These are phyloP conservation scores for Picus viridis DNA, from an alignment of 2,797 vertebrate species.

Conservation along the genomic window DNA sequence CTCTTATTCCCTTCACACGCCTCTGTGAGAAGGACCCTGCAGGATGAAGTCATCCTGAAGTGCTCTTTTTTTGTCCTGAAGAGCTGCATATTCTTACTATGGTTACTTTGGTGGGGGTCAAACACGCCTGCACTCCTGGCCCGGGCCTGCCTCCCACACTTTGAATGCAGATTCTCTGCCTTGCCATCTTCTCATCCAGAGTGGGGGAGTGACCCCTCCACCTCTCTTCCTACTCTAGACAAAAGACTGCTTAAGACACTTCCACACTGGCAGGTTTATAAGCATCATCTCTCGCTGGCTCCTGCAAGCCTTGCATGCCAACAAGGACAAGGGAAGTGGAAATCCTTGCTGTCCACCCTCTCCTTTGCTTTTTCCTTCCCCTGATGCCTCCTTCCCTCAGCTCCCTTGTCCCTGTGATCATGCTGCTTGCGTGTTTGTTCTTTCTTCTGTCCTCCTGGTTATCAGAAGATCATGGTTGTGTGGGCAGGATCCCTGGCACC, in stretches of 20 bases:
- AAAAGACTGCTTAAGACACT: conserved; percentile 62
- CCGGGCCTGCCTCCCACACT: conserved; percentile 42
- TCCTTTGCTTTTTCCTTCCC: neutral
- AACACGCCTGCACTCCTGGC: neutral
- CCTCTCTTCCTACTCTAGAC: conserved; percentile 42
- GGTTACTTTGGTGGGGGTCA: conserved; percentile 51
- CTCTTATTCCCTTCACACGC: conserved; percentile 64
- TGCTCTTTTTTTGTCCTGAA: conserved; percentile 47
- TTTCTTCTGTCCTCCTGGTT: neutral
- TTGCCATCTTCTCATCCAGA: neutral
- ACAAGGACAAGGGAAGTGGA: neutral
- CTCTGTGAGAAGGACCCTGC: conserved; percentile 60
- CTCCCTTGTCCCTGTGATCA: neutral
- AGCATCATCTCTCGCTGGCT: conserved; percentile 4
- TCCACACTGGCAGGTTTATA: conserved; percentile 45
- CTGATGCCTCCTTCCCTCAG: neutral
- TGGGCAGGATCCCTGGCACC: neutral
- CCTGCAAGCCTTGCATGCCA: neutral
- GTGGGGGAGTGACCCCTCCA: conserved; percentile 47
- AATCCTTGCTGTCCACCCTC: neutral
- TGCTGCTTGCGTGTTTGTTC: neutral
- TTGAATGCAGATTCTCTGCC: conserved; percentile 38
- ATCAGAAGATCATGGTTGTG: neutral
- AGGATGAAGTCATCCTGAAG: conserved; percentile 69
- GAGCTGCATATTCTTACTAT: conserved; percentile 69